Conservation (phyloP, 2,797 vertebrate genomes). For the Ispidina lecontei region DNA sequence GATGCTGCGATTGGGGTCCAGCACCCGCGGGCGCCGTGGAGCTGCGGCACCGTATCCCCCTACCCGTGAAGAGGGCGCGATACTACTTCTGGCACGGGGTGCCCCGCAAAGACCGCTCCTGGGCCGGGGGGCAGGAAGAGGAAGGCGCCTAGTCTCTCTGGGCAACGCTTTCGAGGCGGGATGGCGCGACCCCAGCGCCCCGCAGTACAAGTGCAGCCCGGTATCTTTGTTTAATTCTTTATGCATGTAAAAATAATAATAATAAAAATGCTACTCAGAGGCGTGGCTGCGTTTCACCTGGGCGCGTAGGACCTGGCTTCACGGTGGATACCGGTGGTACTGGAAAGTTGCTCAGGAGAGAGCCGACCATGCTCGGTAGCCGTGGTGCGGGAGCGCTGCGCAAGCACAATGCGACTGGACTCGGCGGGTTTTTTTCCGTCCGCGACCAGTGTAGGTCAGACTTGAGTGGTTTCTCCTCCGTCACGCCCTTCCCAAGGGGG, state of each 20-base stretch:
- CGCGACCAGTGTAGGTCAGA: accelerated
- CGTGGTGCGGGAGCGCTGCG: accelerated
- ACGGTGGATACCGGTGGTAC: accelerated
- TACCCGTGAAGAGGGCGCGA: neutral
- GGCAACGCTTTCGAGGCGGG: neutral
- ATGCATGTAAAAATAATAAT: no score
- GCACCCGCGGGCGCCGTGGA: no score
- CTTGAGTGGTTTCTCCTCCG: accelerated
- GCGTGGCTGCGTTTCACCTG: neutral
- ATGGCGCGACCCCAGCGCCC: no score
- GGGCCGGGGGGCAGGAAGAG: neutral
- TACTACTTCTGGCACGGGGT: neutral
- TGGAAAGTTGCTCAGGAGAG: accelerated
- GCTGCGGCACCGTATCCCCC: no score
- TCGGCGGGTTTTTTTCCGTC: neutral
- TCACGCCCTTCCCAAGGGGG: accelerated
- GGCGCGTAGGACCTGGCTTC: accelerated
- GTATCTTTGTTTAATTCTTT: accelerated
- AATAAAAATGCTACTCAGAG: no score
- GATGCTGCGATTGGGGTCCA: no score
- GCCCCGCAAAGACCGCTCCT: neutral
- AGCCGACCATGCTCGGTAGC: accelerated
- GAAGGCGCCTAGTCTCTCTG: no score
- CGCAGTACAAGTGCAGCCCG: no score
- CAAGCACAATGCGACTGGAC: accelerated